Conservation (phyloP, 2,888 invertebrate genomes). For the Thymelicus sylvestris region DNA sequence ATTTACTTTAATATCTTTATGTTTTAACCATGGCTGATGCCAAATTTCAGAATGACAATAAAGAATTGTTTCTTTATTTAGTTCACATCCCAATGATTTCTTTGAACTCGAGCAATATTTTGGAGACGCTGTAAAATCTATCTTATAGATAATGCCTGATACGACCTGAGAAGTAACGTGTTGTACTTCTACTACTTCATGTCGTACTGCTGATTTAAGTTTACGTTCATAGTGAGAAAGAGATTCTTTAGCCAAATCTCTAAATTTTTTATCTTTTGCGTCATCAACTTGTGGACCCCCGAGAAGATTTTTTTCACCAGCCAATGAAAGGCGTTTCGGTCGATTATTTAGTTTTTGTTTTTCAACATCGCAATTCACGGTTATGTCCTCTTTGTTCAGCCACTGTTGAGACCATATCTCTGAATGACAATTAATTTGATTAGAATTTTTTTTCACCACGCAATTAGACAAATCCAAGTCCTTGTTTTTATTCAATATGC, state of each 20-base stretch:
- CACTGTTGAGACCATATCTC: slow-evolving; percentile 81
- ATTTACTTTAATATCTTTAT: slow-evolving; percentile 60
- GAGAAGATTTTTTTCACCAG: background rate
- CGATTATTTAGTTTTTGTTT: slow-evolving; percentile 13
- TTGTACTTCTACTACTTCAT: slow-evolving; percentile 55
- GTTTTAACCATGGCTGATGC: slow-evolving; percentile 81
- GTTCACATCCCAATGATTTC: slow-evolving; percentile 44
- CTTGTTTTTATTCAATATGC: slow-evolving; percentile 45
- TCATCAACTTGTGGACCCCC: slow-evolving; percentile 36
- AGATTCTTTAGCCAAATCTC: slow-evolving; percentile 54
- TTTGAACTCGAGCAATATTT: slow-evolving; percentile 46
- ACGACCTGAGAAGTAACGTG: slow-evolving; percentile 54
- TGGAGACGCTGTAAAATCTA: slow-evolving; percentile 57
- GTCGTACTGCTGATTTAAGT: slow-evolving; percentile 43
- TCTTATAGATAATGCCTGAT: slow-evolving; percentile 55
- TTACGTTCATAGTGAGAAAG: slow-evolving; percentile 50
- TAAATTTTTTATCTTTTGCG: slow-evolving; percentile 48
- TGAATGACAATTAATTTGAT: slow-evolving; percentile 65
- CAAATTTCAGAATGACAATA: slow-evolving; percentile 79
- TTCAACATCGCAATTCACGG: slow-evolving; percentile 59
- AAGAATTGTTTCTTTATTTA: slow-evolving; percentile 44
- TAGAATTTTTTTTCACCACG: slow-evolving; percentile 43
- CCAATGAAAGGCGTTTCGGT: background rate
- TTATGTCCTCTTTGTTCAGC: slow-evolving; percentile 64
- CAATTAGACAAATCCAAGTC: slow-evolving; percentile 45